A percentile compares a stretch with the other conserved stretches of the same genome.
Evolutionary conservation across 2,797 vertebrate species (phyloP).

Genomic region (Microctenopoma stevenorrisi): DNA sequence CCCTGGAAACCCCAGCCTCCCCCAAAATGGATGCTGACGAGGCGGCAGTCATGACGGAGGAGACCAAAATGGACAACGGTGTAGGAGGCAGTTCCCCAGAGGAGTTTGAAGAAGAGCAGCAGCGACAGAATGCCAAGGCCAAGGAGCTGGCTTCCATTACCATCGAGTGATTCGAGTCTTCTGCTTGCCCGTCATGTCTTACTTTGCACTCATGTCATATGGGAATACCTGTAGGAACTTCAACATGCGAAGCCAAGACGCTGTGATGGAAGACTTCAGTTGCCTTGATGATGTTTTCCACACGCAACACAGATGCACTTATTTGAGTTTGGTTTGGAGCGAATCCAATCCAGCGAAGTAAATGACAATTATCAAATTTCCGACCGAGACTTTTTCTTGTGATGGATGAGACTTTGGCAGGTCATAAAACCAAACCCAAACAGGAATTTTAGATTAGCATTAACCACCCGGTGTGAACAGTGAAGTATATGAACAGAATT

Average conservation of each 20-base stretch:
- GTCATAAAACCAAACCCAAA: conserved; percentile 1
- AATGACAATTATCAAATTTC: neutral
- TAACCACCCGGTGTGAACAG: neutral
- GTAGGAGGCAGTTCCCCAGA: conserved; percentile 79
- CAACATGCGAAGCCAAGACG: conserved; percentile 22
- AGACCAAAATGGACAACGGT: conserved; percentile 75
- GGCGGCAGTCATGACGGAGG: conserved; percentile 70
- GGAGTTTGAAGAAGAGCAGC: conserved; percentile 80
- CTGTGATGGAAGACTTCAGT: conserved; percentile 29
- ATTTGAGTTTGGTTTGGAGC: conserved; percentile 23
- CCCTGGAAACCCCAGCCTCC: conserved; percentile 85
- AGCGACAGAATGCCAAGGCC: conserved; percentile 70
- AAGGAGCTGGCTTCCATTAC: conserved; percentile 90
- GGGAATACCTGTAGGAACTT: conserved; percentile 53
- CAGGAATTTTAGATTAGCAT: conserved; percentile 14
- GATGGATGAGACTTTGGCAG: conserved; percentile 4
- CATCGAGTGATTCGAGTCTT: conserved; percentile 85
- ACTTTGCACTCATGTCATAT: conserved; percentile 68
- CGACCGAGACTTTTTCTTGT: neutral
- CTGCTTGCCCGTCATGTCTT: conserved; percentile 50
- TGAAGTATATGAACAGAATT: conserved; percentile 6
- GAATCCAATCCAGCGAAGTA: conserved; percentile 33
- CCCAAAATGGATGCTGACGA: conserved; percentile 60
- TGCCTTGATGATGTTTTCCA: conserved; percentile 37
- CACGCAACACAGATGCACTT: conserved; percentile 41